Conservation (phyloP, 2,888 invertebrate species). For the Heliconius erato region DNA sequence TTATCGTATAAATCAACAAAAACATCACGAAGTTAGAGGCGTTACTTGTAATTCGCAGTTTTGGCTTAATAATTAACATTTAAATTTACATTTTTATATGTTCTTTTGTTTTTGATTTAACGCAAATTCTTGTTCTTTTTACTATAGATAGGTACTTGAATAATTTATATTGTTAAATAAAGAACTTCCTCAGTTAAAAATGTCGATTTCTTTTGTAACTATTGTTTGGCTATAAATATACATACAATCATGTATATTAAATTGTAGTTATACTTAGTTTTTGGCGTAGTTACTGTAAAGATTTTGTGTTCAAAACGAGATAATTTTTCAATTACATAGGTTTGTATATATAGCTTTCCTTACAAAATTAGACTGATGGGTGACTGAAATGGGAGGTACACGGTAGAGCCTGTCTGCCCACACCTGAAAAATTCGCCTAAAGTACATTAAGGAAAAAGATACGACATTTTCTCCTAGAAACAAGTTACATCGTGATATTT, state of each 20-base stretch:
- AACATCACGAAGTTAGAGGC: constrained; percentile 41
- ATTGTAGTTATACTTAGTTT: neutral
- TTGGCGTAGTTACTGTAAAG: neutral
- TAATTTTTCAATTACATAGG: neutral
- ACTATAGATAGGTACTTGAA: neutral
- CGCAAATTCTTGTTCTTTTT: neutral
- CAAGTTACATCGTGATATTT: neutral
- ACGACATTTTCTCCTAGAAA: neutral
- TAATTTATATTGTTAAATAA: neutral
- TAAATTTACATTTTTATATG: neutral
- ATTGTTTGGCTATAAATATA: neutral
- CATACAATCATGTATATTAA: neutral
- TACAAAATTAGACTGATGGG: neutral
- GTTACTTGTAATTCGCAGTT: constrained; percentile 29
- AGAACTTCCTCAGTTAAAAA: constrained; percentile 5
- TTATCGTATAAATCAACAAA: constrained; percentile 45
- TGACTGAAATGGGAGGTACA: neutral
- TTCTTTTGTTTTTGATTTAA: neutral
- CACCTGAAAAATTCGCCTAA: neutral
- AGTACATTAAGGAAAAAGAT: constrained; percentile 8
- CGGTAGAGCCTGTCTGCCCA: neutral
- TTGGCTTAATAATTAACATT: neutral
- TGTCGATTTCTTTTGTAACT: neutral
- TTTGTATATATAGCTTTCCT: neutral
- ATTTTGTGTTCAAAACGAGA: neutral